Evolutionary conservation across 2,797 vertebrate genomes (phyloP).

Genomic region (Decapterus maruadsi): DNA sequence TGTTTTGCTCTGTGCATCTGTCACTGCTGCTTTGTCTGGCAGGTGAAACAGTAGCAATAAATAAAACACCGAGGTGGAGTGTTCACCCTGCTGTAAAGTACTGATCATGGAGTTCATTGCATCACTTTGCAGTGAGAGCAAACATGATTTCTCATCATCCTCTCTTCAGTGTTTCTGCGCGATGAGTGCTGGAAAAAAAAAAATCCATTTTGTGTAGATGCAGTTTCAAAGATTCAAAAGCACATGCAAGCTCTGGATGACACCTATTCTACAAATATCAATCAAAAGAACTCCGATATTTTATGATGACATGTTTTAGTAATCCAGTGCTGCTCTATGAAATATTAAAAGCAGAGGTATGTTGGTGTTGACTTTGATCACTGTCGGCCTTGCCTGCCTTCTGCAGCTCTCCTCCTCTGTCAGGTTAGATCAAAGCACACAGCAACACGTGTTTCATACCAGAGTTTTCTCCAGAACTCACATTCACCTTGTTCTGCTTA

Average conservation of each 20-base stretch:
- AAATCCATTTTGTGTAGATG: conserved; percentile 46
- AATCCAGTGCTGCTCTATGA: conserved; percentile 70
- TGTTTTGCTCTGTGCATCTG: conserved; percentile 62
- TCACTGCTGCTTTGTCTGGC: conserved; percentile 64
- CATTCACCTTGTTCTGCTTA: conserved; percentile 58
- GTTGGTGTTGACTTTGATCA: conserved; percentile 86
- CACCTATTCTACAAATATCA: conserved; percentile 64
- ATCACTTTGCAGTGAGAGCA: conserved; percentile 65
- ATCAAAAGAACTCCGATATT: conserved; percentile 61
- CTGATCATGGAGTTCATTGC: conserved; percentile 68
- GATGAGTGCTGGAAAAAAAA: conserved; percentile 29
- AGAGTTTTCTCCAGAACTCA: conserved; percentile 45
- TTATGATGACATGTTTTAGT: conserved; percentile 73
- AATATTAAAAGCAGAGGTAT: conserved; percentile 82
- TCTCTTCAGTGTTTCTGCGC: conserved; percentile 26
- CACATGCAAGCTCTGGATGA: conserved; percentile 46
- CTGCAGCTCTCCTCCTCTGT: conserved; percentile 54
- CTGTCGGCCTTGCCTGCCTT: conserved; percentile 69
- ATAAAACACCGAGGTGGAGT: conserved; percentile 61
- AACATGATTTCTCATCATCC: conserved; percentile 59
- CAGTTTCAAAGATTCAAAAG: conserved; percentile 57
- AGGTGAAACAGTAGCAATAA: conserved; percentile 61
- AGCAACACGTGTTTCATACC: conserved; percentile 67
- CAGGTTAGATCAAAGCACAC: conserved; percentile 78
- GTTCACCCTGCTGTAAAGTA: conserved; percentile 56